Base-by-base conservation (phyloP, 2,797 vertebrate species). In the Melanotaenia maccullochi region DNA sequence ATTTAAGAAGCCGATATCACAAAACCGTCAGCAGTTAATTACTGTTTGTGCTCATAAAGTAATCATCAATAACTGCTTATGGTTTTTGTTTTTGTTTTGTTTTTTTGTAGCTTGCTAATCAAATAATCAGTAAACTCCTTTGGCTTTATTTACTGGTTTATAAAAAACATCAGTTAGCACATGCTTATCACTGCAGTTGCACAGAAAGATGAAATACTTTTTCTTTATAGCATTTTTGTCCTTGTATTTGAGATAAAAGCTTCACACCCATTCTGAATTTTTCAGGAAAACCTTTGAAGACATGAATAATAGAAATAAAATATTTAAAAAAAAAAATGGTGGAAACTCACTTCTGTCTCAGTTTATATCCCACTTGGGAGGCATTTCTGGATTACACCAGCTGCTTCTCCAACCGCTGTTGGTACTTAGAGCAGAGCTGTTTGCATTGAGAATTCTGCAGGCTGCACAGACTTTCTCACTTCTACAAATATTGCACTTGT, bases 401-500 rank as follows among this genome's bases (percentile, higher is more conserved):
- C 52, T 42, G 54, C 25, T 47, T 61, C 60, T 60, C 57, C 73
- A 60, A 44, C 62, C 24, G 2, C 52, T 32, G 57, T 9, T 64
- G 58, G 73, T 66, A 51, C 62, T 20, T 22, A 38, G 66, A 60
- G 65, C 44, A 65, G 62, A 58, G 24, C 68, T 57, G 74, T 87
- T 83, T 74, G 79, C 77, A 58, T 2, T 38, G 65, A 68, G 81
- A 72, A 82, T 36, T 57, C 51, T 60, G 55, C 3, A 0, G 49
- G 69, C 79, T 42, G 73, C 59, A 2, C 51, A 9, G 68, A 56
- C 68, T 69, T 60, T 79, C 78, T 78, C 72, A 81, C 78, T 60
- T 84, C 70, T 44, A 9, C 72, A 65, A 74, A 86, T 87, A 76
- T 62, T 73, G 60, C 64, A 38, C 75, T 64, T 68, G 75, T 9